Evolutionary conservation across 2,797 vertebrate genomes (phyloP), one percentile per base, ranked within the genome.

Genomic region (Poecilia picta): DNA sequence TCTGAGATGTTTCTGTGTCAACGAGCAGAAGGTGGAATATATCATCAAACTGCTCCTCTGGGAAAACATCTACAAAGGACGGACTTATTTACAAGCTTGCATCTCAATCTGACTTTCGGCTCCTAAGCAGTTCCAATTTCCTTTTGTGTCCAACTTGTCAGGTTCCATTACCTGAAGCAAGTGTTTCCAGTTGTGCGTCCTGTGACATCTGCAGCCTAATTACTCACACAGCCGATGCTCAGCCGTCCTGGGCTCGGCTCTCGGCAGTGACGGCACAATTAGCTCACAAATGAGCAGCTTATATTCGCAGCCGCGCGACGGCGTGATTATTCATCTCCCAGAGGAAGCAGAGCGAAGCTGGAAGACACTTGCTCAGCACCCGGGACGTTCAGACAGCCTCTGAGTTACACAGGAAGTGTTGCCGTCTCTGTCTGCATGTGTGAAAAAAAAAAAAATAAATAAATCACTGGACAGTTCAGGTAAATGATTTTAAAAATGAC

Each of bases 201-300:
- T 45, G 83, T 49, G 53, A 89, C 92, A 89, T 91, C 89, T 89
- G 91, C 81, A 81, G 87, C 83, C 87, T 93, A 93, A 92, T 92
- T 92, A 84, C 83, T 91, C 83, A 70, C 85, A 86, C 83, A 89
- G 77, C 72, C 62, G 6, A 51, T n/a, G 81, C 86, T 64, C 43
- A 2, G 49, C n/a, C 74, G 84, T 90, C 84, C 70, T 49, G n/a
- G 86, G 74, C 78, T 66, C 51, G 0, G 76, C 71, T 83, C 79
- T 72, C 39, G 11, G 59, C 51, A 7, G 57, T 43, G 85, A 85
- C 57, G 46, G 78, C 28, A 31, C 88, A 91, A 91, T 93, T 91
- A 92, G 88, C 83, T 88, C 87, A 74, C 83, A 91, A 91, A 90
- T 89, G 83, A 92, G 89, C 62, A 13, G 72, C 83, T 91, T 76